phyloP scores from a whole-genome alignment of 2,113 vertebrate genomes.

The Halcyon malimbica region DNA sequence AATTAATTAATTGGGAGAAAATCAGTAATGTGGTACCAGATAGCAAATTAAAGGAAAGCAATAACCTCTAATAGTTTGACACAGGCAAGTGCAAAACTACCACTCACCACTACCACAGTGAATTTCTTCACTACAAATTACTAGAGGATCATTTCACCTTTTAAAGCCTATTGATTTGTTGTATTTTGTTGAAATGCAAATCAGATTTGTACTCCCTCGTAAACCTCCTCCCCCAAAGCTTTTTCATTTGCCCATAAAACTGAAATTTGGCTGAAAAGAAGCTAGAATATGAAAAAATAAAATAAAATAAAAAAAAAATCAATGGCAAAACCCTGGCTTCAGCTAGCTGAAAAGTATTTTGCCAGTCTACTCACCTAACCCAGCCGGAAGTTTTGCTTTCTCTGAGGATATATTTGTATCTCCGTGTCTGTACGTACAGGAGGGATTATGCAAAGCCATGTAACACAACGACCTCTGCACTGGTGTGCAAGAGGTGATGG shows the following conservation, averaged over 20 bases:
- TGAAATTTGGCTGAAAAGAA: not conserved
- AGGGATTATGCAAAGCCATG: not conserved
- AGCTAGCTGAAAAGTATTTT: not conserved
- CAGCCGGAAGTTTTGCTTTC: not conserved
- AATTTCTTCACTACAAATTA: not conserved
- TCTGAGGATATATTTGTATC: not conserved
- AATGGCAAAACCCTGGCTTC: not conserved
- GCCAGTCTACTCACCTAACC: not conserved
- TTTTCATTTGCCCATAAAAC: not conserved
- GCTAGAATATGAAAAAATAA: not conserved
- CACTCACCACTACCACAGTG: not conserved
- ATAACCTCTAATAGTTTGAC: not conserved
- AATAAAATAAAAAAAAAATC: not conserved
- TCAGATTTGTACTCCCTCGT: not conserved
- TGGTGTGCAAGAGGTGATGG: not conserved
- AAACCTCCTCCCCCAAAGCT: not conserved
- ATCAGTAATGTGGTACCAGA: not conserved
- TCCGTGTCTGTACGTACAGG: not conserved
- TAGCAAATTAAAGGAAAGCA: not conserved
- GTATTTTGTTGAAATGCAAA: slow-evolving; percentile 13
- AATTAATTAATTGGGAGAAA: slow-evolving; percentile 12
- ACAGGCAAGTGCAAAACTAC: not conserved
- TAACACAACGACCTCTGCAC: not conserved
- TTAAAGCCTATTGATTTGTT: slow-evolving; percentile 23
- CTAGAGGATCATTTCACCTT: not conserved